These are phyloP conservation scores for Apodemia zela DNA, from an alignment of 2,888 invertebrate species.

Conservation along the genomic window DNA sequence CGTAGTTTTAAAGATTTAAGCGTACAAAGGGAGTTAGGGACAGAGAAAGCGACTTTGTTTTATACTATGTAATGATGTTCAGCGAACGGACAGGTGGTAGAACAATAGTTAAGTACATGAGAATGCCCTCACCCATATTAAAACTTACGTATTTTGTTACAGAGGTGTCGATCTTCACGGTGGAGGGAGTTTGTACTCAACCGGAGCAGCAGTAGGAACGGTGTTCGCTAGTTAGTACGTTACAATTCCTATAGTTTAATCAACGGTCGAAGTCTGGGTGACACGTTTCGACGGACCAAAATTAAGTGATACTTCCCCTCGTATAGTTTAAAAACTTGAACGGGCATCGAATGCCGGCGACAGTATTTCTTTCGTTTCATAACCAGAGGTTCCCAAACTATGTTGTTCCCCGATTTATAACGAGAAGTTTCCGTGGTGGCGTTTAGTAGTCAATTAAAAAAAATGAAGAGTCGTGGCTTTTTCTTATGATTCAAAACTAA, in stretches of 20 bases:
- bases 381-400: conserved; percentile 9
- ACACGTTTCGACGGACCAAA: conserved; percentile 63
- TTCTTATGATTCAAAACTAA: no score
- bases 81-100: no score
- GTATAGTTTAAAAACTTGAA: conserved; percentile 34
- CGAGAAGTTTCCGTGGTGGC: not conserved
- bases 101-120: no score
- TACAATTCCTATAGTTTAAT: conserved; percentile 64
- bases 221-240: conserved; percentile 54
- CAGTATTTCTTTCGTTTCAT: conserved; percentile 41
- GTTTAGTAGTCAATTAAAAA: not conserved
- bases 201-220: conserved; percentile 78
- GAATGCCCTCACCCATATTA: no score
- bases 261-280: conserved; percentile 50
- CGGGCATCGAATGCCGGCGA: conserved; percentile 58
- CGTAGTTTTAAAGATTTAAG: no score
- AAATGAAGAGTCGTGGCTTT: not conserved
- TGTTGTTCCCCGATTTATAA: not conserved
- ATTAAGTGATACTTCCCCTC: conserved; percentile 56
- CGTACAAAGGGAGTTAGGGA: no score
- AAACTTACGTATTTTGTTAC: conserved; percentile 61
- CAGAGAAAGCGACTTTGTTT: no score
- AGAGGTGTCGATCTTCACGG: conserved; percentile 97
- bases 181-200: conserved; percentile 93
- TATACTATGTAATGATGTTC: no score